Evolutionary conservation across 1,140 invertebrate species (phyloP), one percentile per base, ranked within the genome.

Genomic region (Diabrotica undecimpunctata): DNA sequence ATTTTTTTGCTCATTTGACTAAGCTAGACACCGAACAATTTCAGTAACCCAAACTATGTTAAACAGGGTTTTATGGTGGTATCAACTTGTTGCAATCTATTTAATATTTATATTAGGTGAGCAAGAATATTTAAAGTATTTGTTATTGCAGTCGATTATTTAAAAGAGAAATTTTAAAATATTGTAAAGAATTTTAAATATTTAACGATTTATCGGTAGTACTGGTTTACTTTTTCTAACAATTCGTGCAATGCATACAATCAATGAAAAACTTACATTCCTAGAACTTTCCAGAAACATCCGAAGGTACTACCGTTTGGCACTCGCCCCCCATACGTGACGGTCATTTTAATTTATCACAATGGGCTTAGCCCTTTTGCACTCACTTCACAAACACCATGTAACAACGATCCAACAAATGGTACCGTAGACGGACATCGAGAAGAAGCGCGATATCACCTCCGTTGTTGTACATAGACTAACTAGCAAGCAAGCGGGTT

Each of bases 231-330:
- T 46, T 46, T 46, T 46, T n/a, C n/a, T 10, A 46, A 46, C 41
- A 46, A 46, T 46, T 46, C 41, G 6, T 46, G 41, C 41, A 6
- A 46, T 5, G 41, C 41, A 10, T 46, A 46, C n/a, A 8, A 46
- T 5, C 41, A 46, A 46, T 46, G 41, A 46, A 25, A 25, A 46
- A 72, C 73, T 73, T 69, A 75, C 73, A 75, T 70, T 69, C 72
- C 72, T 46, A 75, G 54, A 54, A 75, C 73, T 68, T 72, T 75
- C 73, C 91, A 93, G 82, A 94, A 94, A 81, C 91, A 93, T 75
- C 92, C 92, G 78, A 94, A 94, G 81, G 88, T 92, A 83, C 91
- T 93, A 75, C 91, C 91, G 79, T 94, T 94, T 65, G 91, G 91
- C 74, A 94, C 92, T 82, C 92, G 88, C 75, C 90, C 89, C 69